Conservation (phyloP, 2,113 vertebrate species). For the Pseudonaja textilis region DNA sequence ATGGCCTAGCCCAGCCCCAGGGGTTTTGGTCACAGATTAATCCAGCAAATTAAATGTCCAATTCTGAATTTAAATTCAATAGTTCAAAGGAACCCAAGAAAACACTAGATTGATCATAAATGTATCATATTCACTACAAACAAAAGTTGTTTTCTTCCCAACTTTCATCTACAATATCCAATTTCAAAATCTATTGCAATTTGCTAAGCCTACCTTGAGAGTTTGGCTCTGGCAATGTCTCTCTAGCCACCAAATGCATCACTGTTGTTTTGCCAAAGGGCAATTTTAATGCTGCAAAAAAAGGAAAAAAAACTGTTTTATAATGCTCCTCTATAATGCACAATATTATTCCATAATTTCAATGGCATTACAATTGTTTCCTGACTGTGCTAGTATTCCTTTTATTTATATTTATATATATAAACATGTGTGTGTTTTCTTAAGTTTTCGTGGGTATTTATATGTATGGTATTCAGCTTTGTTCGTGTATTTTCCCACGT, state of each 20-base stretch:
- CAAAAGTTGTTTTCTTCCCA: neutral
- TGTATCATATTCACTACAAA: neutral
- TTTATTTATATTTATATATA: neutral
- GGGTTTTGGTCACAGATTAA: neutral
- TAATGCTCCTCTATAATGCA: neutral
- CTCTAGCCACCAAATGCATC: constrained; percentile 99
- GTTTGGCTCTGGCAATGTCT: constrained; percentile 98
- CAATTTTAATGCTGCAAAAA: constrained; percentile 89
- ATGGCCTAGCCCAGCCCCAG: neutral
- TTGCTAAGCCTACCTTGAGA: constrained; percentile 86
- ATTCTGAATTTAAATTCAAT: neutral
- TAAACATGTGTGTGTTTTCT: neutral
- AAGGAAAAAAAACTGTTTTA: constrained; percentile 28
- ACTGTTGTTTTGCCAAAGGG: constrained; percentile 97
- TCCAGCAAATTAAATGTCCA: neutral
- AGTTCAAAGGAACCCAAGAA: neutral
- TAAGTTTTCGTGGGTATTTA: too few species aligned
- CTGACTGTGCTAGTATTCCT: neutral
- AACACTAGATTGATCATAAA: constrained; percentile 2
- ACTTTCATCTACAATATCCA: neutral
- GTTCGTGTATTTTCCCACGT: too few species aligned
- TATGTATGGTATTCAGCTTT: too few species aligned
- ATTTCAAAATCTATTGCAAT: neutral
- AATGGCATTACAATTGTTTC: constrained; percentile 7
- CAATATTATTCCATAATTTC: neutral